phyloP scores from a whole-genome alignment of 2,888 invertebrate species.

The Chrysina gloriosa region DNA sequence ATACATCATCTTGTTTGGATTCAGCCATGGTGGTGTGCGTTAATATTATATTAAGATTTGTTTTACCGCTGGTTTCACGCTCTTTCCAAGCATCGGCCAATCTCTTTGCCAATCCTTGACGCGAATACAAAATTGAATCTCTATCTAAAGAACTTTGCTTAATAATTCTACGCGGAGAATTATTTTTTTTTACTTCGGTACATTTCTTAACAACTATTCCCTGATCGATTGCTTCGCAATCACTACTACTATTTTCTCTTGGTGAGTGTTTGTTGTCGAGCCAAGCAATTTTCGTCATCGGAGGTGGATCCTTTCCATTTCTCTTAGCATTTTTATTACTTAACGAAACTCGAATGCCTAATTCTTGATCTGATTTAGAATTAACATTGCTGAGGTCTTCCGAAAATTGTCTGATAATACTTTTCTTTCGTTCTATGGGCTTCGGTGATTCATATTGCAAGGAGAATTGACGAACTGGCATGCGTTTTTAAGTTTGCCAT shows the following conservation, averaged over 20 bases:
- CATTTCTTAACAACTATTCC: constrained; percentile 60
- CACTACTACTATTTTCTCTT: background rate
- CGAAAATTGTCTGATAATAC: constrained; percentile 60
- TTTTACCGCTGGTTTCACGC: constrained; percentile 62
- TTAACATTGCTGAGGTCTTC: constrained; percentile 46
- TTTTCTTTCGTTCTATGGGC: constrained; percentile 50
- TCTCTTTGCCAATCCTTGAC: constrained; percentile 67
- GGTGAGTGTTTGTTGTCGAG: constrained; percentile 33
- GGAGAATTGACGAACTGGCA: constrained; percentile 61
- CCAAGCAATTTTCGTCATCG: constrained; percentile 51
- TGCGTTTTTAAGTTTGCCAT: constrained; percentile 48
- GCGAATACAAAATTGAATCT: constrained; percentile 59
- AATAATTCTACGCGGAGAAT: constrained; percentile 51
- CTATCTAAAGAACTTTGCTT: constrained; percentile 55
- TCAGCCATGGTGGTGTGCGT: constrained; percentile 67
- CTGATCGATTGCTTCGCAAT: constrained; percentile 40
- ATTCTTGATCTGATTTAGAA: constrained; percentile 37
- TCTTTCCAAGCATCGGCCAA: constrained; percentile 67
- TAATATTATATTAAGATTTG: constrained; percentile 73
- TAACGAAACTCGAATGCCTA: constrained; percentile 51
- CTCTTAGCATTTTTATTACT: constrained; percentile 49
- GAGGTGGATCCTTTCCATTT: constrained; percentile 48
- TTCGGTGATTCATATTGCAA: constrained; percentile 56
- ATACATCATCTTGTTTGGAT: constrained; percentile 44
- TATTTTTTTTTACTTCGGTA: constrained; percentile 53